phyloP scores from a whole-genome alignment of 2,113 vertebrate species.

The Galbula dea region DNA sequence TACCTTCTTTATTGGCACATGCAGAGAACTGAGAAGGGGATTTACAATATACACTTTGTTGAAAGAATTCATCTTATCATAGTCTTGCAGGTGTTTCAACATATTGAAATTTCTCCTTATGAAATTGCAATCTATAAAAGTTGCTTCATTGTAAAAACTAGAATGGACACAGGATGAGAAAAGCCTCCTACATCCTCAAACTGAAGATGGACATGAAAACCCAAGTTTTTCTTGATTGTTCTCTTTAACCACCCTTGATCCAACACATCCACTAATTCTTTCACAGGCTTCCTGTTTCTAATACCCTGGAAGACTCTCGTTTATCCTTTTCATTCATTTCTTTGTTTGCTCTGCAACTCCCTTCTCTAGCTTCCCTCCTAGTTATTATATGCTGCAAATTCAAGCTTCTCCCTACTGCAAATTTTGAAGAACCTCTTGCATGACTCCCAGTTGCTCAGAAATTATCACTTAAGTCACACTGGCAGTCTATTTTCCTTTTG shows the following conservation, averaged over 20 bases:
- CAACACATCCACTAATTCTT: slow-evolving; percentile 3
- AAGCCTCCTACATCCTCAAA: not conserved
- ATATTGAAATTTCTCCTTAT: slow-evolving; percentile 24
- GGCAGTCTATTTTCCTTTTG: slow-evolving; percentile 25
- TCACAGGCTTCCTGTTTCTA: not conserved
- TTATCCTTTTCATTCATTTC: not conserved
- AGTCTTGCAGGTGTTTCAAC: not conserved
- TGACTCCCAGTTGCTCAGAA: not conserved
- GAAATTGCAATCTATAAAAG: not conserved
- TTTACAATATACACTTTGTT: slow-evolving; percentile 6
- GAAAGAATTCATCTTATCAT: slow-evolving; percentile 25
- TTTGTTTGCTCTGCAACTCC: not conserved
- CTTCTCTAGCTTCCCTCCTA: not conserved
- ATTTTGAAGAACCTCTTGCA: not conserved
- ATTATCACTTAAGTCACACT: not conserved
- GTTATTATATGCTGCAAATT: slow-evolving; percentile 1
- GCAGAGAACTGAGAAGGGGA: not conserved
- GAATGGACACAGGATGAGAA: not conserved
- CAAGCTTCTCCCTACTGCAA: not conserved
- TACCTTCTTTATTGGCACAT: slow-evolving; percentile 9
- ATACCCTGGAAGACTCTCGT: not conserved
- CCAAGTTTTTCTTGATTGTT: not conserved
- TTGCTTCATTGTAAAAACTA: not conserved
- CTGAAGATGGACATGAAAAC: not conserved
- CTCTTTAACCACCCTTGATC: not conserved